phyloP scores from a whole-genome alignment of 2,888 invertebrate genomes.

The Geophilus truncorum region DNA sequence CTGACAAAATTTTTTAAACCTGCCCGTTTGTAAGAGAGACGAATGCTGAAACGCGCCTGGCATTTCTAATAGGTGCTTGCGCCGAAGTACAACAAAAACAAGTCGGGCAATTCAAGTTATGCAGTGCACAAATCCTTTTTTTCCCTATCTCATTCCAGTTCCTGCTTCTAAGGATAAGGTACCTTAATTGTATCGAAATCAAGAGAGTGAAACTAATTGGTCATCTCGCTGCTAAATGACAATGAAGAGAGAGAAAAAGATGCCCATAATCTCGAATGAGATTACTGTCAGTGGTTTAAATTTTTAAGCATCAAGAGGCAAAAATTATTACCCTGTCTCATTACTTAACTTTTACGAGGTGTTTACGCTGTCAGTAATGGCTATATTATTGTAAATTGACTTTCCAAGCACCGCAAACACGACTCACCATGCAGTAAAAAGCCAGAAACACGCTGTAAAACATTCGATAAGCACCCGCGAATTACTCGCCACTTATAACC shows the following conservation, averaged over 20 bases:
- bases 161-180: conserved; percentile 5
- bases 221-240: background rate
- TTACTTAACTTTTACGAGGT: conserved; percentile 35
- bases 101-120: background rate
- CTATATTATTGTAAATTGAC: conserved; percentile 34
- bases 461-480: conserved; percentile 12
- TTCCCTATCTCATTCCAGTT: background rate
- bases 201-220: conserved; percentile 18
- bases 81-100: background rate
- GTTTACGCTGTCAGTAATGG: conserved; percentile 34
- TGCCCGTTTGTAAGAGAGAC: background rate
- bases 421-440: conserved; percentile 30
- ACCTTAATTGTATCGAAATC: conserved; percentile 6
- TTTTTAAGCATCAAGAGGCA: background rate
- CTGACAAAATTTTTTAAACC: conserved; percentile 14
- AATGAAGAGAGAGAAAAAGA: background rate
- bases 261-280: background rate
- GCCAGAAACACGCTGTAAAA: conserved; percentile 33
- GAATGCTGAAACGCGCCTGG: background rate
- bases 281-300: conserved; percentile 11
- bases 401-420: conserved; percentile 27
- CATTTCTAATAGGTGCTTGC: background rate
- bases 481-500: conserved; percentile 13
- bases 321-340: conserved; percentile 31
- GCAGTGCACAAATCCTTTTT: conserved; percentile 8